Evolutionary conservation across 2,797 vertebrate species (phyloP), one percentile per base, ranked within the genome.

Genomic region (Furcifer pardalis): DNA sequence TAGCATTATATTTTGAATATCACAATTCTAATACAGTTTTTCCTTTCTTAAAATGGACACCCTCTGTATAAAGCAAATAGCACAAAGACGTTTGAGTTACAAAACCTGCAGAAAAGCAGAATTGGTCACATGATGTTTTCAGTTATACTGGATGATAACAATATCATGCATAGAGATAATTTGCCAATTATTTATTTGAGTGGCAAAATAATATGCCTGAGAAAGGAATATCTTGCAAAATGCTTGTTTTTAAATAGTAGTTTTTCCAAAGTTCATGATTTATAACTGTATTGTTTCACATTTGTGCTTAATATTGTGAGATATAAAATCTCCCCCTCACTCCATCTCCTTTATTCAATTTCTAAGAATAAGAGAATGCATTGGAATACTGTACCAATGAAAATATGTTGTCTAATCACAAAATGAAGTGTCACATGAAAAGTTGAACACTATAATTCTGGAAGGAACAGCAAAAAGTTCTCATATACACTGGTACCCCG

Each of bases 241-340:
- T 77, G 23, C 42, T 62, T 5, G 32, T 79, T 37, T 63, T 62
- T 73, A n/a, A 6, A 37, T 46, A 66, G 21, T 42, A 75, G 30
- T 59, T 1, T 72, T 85, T 88, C 76, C 59, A 80, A 79, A 35
- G 0, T 35, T 52, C 30, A 71, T 71, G 80, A 37, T 80, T 2
- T 8, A 76, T 27, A 62, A 32, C 35, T 87, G 77, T 77, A 85
- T 4, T 40, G 52, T 79, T 89, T 44, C 82, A 23, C 5, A 60
- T 80, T 40, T 77, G 49, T 86, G 73, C 27, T 27, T 73, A 79
- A 27, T 27, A 46, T 65, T 79, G 37, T 72, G n/a, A n/a, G n/a
- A n/a, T n/a, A n/a, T n/a, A n/a, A n/a, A n/a, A n/a, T n/a, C n/a
- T n/a, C n/a, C n/a, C n/a, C n/a, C n/a, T n/a, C n/a, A n/a, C n/a